A percentile compares a stretch with the other conserved stretches of the same genome.
Conservation (phyloP, 64 coral and sea anemone species). For the Catalaphyllia jardinei region DNA sequence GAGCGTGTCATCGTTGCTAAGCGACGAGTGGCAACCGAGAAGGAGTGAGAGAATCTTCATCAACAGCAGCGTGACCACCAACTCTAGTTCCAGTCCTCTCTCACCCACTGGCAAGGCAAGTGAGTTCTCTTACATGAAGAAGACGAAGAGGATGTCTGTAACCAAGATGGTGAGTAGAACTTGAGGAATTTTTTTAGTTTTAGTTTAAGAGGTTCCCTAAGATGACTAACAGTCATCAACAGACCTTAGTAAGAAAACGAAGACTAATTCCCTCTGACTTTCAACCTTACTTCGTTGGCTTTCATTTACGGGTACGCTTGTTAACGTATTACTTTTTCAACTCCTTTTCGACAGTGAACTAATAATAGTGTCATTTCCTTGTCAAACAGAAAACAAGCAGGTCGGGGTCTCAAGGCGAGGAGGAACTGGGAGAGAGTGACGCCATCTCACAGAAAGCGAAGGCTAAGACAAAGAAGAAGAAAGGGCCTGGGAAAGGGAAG, state of each 20-base stretch:
- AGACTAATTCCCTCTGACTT: no score
- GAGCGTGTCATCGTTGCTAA: constrained; percentile 16
- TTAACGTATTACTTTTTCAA: no score
- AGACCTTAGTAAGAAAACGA: no score
- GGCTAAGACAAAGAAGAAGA: constrained; percentile 52
- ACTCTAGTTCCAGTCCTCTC: constrained; percentile 54
- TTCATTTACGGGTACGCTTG: no score
- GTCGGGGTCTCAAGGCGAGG: constrained; percentile 5
- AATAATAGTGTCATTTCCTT: not conserved
- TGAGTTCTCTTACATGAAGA: constrained; percentile 56
- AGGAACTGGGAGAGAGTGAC: constrained; percentile 19
- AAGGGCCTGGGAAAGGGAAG: constrained; percentile 48
- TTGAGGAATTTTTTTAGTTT: not conserved
- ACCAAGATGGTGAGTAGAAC: constrained; percentile 18
- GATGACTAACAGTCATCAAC: no score
- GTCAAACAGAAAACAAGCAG: constrained; percentile 4
- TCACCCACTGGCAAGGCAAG: constrained; percentile 41
- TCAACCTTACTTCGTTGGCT: no score
- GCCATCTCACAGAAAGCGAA: constrained; percentile 8
- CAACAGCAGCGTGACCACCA: constrained; percentile 69
- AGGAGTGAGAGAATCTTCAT: constrained; percentile 77
- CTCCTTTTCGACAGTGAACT: no score
- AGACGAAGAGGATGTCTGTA: constrained; percentile 30
- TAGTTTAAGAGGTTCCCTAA: not conserved
- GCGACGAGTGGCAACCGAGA: constrained; percentile 61